phyloP scores from a whole-genome alignment of 2,888 invertebrate genomes.

The Oligia strigilis region DNA sequence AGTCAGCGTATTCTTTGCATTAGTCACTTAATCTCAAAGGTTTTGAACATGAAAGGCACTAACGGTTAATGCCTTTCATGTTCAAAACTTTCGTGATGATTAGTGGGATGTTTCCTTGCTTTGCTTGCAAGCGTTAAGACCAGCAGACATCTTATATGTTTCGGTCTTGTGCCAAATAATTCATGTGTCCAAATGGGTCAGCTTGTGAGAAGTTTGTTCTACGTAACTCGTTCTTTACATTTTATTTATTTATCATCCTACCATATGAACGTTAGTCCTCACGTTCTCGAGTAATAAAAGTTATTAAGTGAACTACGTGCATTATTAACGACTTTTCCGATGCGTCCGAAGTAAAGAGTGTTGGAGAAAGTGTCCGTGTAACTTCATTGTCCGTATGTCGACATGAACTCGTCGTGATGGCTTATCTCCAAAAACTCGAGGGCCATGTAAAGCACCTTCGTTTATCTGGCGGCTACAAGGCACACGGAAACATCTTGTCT shows the following conservation, averaged over 20 bases:
- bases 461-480: slow-evolving; percentile 79
- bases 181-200: not conserved
- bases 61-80: not conserved
- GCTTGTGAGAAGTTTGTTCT: not conserved
- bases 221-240: not conserved
- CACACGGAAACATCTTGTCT: slow-evolving; percentile 83
- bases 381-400: slow-evolving; percentile 78
- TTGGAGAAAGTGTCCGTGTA: slow-evolving; percentile 74
- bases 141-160: not conserved
- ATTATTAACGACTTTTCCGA: slow-evolving; percentile 51
- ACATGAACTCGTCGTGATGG: slow-evolving; percentile 81
- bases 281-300: slow-evolving; percentile 34
- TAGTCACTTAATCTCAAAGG: not conserved
- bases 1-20: not conserved
- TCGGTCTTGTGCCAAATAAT: not conserved
- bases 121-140: not conserved
- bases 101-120: not conserved
- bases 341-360: slow-evolving; percentile 61
- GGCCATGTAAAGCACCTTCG: slow-evolving; percentile 84
- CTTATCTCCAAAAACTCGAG: slow-evolving; percentile 86
- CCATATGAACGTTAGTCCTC: not conserved
- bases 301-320: slow-evolving; percentile 34
- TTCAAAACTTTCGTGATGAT: not conserved
- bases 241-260: not conserved
- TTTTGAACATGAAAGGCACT: not conserved